These are phyloP conservation scores for Caenorhabditis wallacei DNA, from an alignment of 2,888 invertebrate species.

Conservation along the genomic window DNA sequence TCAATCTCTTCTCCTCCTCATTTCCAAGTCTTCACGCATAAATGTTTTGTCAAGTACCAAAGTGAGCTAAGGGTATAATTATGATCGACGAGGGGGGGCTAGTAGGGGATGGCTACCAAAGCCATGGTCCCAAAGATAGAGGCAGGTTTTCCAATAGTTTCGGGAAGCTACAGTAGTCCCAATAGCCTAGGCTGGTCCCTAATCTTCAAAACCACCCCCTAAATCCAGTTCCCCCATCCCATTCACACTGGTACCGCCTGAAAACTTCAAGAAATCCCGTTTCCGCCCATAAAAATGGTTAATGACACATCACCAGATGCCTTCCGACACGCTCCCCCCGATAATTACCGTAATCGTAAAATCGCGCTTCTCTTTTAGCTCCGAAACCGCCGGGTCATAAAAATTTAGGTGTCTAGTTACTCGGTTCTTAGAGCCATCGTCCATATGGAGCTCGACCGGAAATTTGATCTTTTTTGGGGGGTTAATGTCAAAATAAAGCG, in stretches of 20 bases:
- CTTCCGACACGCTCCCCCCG: not conserved
- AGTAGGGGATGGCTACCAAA: not conserved
- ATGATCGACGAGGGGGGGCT: conserved; percentile 11
- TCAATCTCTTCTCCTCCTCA: conserved; percentile 26
- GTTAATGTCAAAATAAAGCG: not conserved
- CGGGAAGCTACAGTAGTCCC: no score
- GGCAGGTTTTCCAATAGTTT: no score
- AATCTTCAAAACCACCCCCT: no score
- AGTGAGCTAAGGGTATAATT: conserved; percentile 45
- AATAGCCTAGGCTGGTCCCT: no score
- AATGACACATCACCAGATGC: conserved; percentile 30
- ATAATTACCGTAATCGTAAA: conserved; percentile 61
- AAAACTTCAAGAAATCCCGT: conserved; percentile 45
- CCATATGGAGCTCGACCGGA: conserved; percentile 12
- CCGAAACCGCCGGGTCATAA: conserved; percentile 1
- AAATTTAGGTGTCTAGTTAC: not conserved
- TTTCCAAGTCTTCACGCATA: conserved; percentile 48
- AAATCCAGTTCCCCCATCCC: no score
- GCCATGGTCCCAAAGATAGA: no score
- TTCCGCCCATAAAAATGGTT: conserved; percentile 44
- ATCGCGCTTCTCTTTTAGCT: not conserved
- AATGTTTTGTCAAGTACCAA: conserved; percentile 32
- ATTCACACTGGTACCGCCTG: no score
- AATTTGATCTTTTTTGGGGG: conserved; percentile 16
- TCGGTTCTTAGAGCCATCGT: no score